phyloP scores from a whole-genome alignment of 2,797 vertebrate genomes.

The Lemur catta region DNA sequence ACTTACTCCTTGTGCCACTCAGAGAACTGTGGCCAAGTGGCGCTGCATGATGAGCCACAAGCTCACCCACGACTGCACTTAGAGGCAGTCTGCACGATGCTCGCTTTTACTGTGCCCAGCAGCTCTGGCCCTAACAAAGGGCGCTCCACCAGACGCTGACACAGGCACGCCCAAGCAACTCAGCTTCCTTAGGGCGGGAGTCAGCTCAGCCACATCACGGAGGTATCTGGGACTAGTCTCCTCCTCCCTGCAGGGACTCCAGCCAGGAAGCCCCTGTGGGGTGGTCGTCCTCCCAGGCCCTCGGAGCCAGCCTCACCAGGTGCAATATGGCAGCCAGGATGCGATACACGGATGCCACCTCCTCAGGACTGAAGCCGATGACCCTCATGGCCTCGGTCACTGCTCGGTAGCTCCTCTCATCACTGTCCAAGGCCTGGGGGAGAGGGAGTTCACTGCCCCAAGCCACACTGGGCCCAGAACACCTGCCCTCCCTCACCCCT shows the following conservation, averaged over 20 bases:
- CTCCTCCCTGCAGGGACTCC: background rate
- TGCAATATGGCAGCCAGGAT: constrained; percentile 90
- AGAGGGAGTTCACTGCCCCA: background rate
- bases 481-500: background rate
- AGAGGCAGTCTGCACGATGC: background rate
- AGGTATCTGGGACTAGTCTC: background rate
- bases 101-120: background rate
- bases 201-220: too few relatives aligned
- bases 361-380: constrained; percentile 90
- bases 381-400: constrained; percentile 89
- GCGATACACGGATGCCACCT: constrained; percentile 87
- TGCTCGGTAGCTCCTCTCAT: constrained; percentile 83
- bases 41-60: too few relatives aligned
- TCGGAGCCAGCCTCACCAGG: constrained; percentile 84
- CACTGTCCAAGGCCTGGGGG: constrained; percentile 81
- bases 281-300: accelerated
- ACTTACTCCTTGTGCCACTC: background rate
- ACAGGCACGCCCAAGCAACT: background rate
- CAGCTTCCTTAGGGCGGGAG: background rate
- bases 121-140: background rate
- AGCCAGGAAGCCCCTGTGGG: background rate
- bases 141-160: background rate
- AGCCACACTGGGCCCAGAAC: background rate
- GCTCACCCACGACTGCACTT: background rate
- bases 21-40: background rate